phyloP scores from a whole-genome alignment of 2,797 vertebrate species.

The Lutjanus campechanus region DNA sequence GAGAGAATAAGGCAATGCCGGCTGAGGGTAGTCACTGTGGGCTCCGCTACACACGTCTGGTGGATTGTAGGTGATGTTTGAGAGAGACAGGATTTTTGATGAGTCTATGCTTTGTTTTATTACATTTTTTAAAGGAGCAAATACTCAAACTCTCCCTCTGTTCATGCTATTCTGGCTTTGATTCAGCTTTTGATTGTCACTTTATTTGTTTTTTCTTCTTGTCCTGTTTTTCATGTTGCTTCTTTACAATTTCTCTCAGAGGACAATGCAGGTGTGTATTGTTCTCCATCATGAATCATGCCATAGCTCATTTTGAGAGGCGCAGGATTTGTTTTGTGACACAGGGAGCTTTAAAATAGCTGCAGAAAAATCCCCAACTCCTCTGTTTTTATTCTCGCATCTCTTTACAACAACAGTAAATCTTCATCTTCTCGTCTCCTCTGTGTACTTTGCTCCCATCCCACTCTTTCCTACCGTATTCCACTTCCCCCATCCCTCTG shows the following conservation, averaged over 20 bases:
- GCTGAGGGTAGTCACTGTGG: too few species aligned
- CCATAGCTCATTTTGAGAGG: conserved; percentile 45
- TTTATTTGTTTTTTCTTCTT: neutral
- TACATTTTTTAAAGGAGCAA: too few species aligned
- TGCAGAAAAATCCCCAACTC: conserved; percentile 44
- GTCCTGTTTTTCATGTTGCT: conserved; percentile 2
- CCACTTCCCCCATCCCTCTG: conserved; percentile 45
- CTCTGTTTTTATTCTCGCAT: conserved; percentile 52
- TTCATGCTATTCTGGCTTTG: neutral
- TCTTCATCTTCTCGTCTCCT: conserved; percentile 50
- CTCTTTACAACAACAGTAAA: conserved; percentile 64
- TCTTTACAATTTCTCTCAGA: neutral
- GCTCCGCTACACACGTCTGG: too few species aligned
- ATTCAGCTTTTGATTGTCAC: neutral
- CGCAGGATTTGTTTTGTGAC: conserved; percentile 62
- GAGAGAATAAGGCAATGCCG: too few species aligned
- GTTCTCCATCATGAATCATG: conserved; percentile 41
- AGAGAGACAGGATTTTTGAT: too few species aligned
- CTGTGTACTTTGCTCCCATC: conserved; percentile 33
- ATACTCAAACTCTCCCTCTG: neutral
- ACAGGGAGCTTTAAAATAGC: conserved; percentile 59
- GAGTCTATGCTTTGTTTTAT: too few species aligned
- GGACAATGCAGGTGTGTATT: conserved; percentile 38
- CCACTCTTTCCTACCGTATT: conserved; percentile 57
- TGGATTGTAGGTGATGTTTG: too few species aligned